A percentile compares a stretch with the other conserved stretches of the same genome.
These are phyloP conservation scores for Carpatolechia fugitivella DNA, from an alignment of 2,888 invertebrate species.

Conservation along the genomic window DNA sequence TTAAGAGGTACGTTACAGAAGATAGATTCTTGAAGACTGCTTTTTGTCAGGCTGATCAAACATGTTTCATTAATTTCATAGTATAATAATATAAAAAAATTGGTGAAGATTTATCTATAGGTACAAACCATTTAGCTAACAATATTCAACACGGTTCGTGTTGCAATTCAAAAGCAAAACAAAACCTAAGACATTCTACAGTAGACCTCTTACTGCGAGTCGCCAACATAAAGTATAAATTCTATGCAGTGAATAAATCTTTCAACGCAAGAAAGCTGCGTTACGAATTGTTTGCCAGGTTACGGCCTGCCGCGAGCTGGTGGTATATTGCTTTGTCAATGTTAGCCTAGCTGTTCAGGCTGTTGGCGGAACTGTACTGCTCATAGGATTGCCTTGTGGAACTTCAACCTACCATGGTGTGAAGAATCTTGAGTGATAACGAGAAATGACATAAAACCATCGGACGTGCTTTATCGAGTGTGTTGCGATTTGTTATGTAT, in stretches of 20 bases:
- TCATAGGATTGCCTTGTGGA: not conserved
- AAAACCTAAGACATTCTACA: not conserved
- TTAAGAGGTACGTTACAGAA: too few species aligned
- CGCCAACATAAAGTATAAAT: not conserved
- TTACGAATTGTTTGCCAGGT: conserved; percentile 4
- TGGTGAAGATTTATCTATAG: too few species aligned
- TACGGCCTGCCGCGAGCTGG: not conserved
- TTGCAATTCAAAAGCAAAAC: too few species aligned
- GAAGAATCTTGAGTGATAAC: not conserved
- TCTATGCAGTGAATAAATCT: conserved; percentile 6
- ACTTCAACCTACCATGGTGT: not conserved
- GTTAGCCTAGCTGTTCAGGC: conserved; percentile 2
- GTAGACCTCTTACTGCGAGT: not conserved
- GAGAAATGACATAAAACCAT: too few species aligned
- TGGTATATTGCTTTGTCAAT: conserved; percentile 8
- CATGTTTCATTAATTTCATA: too few species aligned
- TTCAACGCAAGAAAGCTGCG: conserved; percentile 5
- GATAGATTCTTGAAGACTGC: too few species aligned
- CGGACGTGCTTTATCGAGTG: too few species aligned
- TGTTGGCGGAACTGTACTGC: conserved; percentile 1
- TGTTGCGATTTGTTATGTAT: too few species aligned
- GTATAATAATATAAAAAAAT: too few species aligned
- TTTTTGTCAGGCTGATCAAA: too few species aligned
- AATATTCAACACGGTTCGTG: too few species aligned
- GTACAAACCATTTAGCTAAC: too few species aligned